Conservation (phyloP, 2,888 invertebrate genomes). For the Linnaemya tessellans region DNA sequence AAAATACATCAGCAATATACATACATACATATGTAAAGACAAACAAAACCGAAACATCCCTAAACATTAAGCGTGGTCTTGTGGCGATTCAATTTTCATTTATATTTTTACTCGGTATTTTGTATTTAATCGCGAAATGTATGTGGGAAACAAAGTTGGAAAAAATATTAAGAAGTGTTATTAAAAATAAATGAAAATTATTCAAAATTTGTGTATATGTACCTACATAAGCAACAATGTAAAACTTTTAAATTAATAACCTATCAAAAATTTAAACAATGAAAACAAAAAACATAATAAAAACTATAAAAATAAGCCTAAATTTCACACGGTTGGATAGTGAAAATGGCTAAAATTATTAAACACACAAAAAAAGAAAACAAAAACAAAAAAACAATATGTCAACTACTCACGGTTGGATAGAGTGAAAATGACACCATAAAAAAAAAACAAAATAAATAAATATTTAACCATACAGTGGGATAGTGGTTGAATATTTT, state of each 20-base stretch:
- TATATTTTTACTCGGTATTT: constrained; percentile 43
- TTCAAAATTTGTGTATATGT: neutral
- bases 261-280: neutral
- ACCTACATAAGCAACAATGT: neutral
- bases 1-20: neutral
- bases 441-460: constrained; percentile 19
- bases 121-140: neutral
- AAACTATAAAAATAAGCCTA: neutral
- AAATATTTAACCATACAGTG: constrained; percentile 68
- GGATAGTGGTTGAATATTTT: constrained; percentile 67
- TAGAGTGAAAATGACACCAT: constrained; percentile 49
- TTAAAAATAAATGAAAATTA: neutral
- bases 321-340: constrained; percentile 61
- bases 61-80: constrained; percentile 3
- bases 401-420: constrained; percentile 51
- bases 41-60: no score
- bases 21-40: neutral
- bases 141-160: neutral
- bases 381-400: constrained; percentile 41
- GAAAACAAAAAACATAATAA: neutral
- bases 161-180: neutral
- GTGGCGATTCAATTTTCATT: constrained; percentile 61
- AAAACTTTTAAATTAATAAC: neutral
- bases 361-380: neutral
- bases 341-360: constrained; percentile 53